Percentiles rank a stretch among this genome's conserved stretches.
These are phyloP conservation scores for Peromyscus leucopus DNA, from an alignment of 2,113 vertebrate species.

Conservation along the genomic window DNA sequence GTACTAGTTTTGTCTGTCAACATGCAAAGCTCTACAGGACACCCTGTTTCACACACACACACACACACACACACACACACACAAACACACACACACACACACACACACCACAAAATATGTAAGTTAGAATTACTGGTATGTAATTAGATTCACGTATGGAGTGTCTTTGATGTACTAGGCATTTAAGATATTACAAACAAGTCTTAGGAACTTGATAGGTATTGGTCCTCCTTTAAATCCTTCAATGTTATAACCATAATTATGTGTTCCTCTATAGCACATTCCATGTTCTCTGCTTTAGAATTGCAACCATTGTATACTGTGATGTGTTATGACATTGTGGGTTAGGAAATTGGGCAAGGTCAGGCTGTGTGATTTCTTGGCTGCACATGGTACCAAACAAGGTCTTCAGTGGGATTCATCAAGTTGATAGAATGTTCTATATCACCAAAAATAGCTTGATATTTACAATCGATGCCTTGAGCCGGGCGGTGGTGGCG, in stretches of 20 bases:
- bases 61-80: neutral
- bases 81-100: neutral
- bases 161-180: neutral
- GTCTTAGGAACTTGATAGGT: neutral
- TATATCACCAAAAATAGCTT: neutral
- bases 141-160: neutral
- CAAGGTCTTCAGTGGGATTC: neutral
- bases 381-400: neutral
- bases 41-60: neutral
- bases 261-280: neutral
- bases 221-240: neutral
- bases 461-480: neutral
- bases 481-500: no score
- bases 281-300: neutral
- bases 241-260: neutral
- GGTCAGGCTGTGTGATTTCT: neutral
- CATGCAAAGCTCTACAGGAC: neutral
- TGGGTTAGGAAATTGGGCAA: neutral
- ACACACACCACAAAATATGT: neutral
- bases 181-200: neutral
- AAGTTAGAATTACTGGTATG: neutral
- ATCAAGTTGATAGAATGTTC: neutral
- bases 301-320: neutral
- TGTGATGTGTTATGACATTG: neutral
- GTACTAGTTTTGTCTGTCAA: neutral